Evolutionary conservation across 2,888 invertebrate genomes (phyloP).

Genomic region (Rosalia funebris): DNA sequence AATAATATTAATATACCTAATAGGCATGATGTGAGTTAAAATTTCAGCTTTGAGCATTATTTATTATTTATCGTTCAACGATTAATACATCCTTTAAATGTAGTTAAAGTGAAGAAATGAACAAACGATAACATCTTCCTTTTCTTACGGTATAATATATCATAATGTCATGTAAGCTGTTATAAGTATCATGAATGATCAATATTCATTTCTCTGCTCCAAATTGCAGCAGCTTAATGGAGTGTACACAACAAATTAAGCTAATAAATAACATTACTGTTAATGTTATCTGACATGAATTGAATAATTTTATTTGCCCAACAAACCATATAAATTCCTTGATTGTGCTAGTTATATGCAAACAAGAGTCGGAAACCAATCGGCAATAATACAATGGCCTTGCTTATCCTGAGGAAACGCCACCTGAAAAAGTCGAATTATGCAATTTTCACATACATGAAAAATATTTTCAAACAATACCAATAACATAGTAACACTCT

Average conservation of each 20-base stretch:
- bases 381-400: constrained; percentile 29
- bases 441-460: constrained; percentile 7
- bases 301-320: constrained; percentile 22
- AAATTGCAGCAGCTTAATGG: constrained; percentile 26
- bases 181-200: not conserved
- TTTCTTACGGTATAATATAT: no score
- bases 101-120: no score
- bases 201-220: constrained; percentile 3
- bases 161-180: no score
- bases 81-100: no score
- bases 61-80: no score
- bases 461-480: not conserved
- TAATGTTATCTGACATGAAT: constrained; percentile 13
- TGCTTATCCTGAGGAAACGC: constrained; percentile 20
- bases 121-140: no score
- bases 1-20: no score
- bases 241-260: constrained; percentile 21
- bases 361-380: constrained; percentile 9
- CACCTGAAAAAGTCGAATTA: constrained; percentile 2
- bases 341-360: constrained; percentile 6
- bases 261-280: constrained; percentile 17
- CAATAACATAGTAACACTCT: no score
- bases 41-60: no score
- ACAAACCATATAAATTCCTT: constrained; percentile 28
- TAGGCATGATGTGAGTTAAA: no score